phyloP scores from a whole-genome alignment of 2,113 vertebrate species.

The Crotalus viridis region DNA sequence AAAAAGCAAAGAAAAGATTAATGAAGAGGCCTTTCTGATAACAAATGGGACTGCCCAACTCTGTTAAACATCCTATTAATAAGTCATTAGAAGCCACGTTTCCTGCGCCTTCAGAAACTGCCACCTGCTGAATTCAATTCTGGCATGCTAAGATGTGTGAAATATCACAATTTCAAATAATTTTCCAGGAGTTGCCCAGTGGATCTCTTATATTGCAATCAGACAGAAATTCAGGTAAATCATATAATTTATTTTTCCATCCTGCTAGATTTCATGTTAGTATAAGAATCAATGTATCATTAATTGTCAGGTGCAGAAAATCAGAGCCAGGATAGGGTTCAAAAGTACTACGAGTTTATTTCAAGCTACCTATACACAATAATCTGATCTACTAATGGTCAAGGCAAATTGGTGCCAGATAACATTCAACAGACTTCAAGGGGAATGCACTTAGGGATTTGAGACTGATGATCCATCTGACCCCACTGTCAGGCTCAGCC shows the following conservation, averaged over 20 bases:
- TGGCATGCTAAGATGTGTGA: background rate
- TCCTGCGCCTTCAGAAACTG: background rate
- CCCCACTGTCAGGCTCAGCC: no score
- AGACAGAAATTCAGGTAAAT: background rate
- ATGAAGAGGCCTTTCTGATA: background rate
- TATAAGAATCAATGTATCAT: background rate
- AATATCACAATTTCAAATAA: background rate
- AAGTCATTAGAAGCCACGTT: background rate
- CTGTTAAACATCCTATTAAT: background rate
- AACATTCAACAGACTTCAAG: no score
- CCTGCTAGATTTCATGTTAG: background rate
- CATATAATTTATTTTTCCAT: background rate
- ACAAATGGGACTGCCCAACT: background rate
- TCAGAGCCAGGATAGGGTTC: background rate
- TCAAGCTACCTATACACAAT: no score
- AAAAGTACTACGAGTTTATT: background rate
- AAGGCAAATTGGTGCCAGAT: no score
- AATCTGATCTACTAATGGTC: no score
- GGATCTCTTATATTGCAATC: background rate
- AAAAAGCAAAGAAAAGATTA: background rate
- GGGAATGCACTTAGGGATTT: no score
- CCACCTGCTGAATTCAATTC: background rate
- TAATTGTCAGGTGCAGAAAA: background rate
- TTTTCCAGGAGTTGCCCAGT: background rate
- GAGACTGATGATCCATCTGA: no score